These are phyloP conservation scores for Scaptomyza reducta DNA, from an alignment of 2,888 invertebrate species.

Conservation along the genomic window DNA sequence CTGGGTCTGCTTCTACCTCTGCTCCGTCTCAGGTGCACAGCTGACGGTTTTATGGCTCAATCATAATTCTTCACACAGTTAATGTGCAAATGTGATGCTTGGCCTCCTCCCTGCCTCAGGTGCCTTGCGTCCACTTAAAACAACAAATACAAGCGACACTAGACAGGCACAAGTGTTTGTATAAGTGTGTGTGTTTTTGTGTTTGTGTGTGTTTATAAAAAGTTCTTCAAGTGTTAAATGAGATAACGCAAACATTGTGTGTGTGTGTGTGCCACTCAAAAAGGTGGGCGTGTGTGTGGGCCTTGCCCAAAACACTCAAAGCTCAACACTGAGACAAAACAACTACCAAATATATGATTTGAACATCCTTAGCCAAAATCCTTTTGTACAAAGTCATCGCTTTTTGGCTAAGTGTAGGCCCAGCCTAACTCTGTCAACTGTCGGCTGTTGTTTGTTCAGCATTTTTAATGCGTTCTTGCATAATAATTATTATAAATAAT, in stretches of 20 bases:
- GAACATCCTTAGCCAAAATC: neutral
- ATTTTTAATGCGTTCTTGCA: constrained; percentile 5
- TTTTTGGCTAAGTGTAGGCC: neutral
- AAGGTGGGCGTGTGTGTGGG: constrained; percentile 15
- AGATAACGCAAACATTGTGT: constrained; percentile 71
- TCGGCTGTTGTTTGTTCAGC: constrained; percentile 41
- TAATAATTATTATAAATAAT: constrained; percentile 71
- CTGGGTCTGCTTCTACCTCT: constrained; percentile 19
- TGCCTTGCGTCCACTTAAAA: constrained; percentile 25
- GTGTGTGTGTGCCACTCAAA: constrained; percentile 2
- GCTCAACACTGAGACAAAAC: constrained; percentile 12
- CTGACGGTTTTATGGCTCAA: constrained; percentile 81
- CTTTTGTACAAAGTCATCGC: no score
- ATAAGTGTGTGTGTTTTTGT: no score
- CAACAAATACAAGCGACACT: constrained; percentile 28
- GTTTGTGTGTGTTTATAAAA: constrained; percentile 47
- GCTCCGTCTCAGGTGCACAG: constrained; percentile 50
- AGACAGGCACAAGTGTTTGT: constrained; percentile 8
- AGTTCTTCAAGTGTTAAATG: constrained; percentile 78
- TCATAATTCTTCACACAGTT: constrained; percentile 80
- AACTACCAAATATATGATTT: no score
- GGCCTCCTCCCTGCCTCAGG: constrained; percentile 13
- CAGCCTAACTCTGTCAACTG: constrained; percentile 29
- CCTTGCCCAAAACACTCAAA: neutral
- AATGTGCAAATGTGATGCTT: constrained; percentile 74